A percentile compares a stretch with the other conserved stretches of the same genome.
These are phyloP conservation scores for Coleophora deauratella DNA, from an alignment of 2,888 invertebrate species.

Conservation along the genomic window DNA sequence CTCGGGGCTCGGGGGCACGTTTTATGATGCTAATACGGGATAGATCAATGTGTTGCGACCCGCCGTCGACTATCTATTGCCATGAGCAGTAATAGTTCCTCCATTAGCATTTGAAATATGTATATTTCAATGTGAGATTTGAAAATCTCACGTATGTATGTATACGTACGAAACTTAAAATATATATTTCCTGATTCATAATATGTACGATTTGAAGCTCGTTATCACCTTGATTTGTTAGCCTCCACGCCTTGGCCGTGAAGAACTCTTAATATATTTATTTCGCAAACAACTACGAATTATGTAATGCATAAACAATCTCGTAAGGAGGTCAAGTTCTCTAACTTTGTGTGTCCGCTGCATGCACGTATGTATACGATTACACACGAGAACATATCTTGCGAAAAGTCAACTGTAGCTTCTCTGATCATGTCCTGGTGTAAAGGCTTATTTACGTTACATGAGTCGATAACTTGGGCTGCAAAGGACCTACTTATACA, in stretches of 20 bases:
- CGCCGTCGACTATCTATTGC: constrained; percentile 20
- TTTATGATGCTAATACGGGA: constrained; percentile 29
- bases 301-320: constrained; percentile 39
- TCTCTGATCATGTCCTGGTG: no score
- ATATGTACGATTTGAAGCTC: no score
- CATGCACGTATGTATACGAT: no score
- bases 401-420: not conserved
- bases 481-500: no score
- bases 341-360: constrained; percentile 24
- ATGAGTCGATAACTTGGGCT: no score
- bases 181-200: no score
- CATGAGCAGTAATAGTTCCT: constrained; percentile 25
- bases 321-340: constrained; percentile 62
- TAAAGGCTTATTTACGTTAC: no score
- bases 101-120: no score
- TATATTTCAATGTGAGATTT: no score
- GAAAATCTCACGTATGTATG: no score
- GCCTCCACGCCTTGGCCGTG: constrained; percentile 32
- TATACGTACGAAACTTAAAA: no score
- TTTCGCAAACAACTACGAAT: constrained; percentile 35
- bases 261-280: constrained; percentile 28
- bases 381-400: not conserved
- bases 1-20: constrained; percentile 18
- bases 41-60: constrained; percentile 29
- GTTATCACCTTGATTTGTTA: constrained; percentile 4